Evolutionary conservation across 2,888 invertebrate genomes (phyloP), one percentile per base, ranked within the genome.

Genomic region (Platypus cylindrus): DNA sequence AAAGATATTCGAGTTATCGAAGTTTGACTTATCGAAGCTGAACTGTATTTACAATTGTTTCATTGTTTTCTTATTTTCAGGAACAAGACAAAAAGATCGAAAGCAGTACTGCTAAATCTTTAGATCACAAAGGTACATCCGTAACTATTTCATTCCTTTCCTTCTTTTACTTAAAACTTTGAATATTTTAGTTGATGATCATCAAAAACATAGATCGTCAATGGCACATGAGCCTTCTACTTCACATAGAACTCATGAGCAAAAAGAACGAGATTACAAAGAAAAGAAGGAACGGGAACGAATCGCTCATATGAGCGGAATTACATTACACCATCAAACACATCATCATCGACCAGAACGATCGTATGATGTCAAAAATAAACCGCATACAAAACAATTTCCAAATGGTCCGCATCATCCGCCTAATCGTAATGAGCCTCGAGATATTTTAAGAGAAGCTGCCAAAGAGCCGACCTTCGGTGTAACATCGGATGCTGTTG

Each of bases 251-350:
- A 63, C 36, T 54, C 66, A 16, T 58, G 62, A 71, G 47, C 68
- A 68, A 48, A 68, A 51, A 17, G 59, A 71, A 47, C 68, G 71
- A 36, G 67, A 75, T 7, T 77, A 78, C 54, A 63, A 74, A 14
- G 76, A 78, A 52, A 74, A 75, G 51, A 65, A 71, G 30, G 68
- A 69, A 34, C 60, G 67, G n/a, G 76, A 78, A 48, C 63, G 73
- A 17, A 60, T 73, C 41, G 72, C 73, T 37, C 38, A 36, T 23
- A 40, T 46, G 41, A 42, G 41, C 35, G 42, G 44, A 40, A 39
- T 41, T 33, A 33, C 43, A 5, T 39, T 45, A 23, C 35, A 45
- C 5, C 45, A 48, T 11, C 50, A 49, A 24, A 30, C 38, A n/a
- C 52, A 50, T 34, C 54, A 54, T 36, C 32, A 35, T 33, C 34